Conservation (phyloP, 2,797 vertebrate genomes). For the Hippopotamyrus pictus region DNA sequence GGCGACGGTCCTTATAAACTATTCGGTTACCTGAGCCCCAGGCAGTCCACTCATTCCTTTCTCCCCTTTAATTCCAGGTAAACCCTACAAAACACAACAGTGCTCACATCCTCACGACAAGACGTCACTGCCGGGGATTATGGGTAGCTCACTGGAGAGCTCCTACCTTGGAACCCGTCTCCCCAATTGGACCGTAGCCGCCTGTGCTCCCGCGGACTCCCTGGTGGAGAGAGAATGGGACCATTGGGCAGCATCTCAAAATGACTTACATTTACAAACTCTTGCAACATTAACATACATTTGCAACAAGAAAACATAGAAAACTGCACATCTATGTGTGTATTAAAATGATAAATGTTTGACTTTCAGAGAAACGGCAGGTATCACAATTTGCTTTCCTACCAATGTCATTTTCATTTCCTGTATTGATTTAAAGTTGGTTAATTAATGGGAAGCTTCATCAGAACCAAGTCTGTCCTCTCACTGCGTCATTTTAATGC, state of each 20-base stretch:
- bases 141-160: background rate
- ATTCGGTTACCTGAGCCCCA: conserved; percentile 53
- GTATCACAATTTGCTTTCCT: background rate
- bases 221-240: conserved; percentile 29
- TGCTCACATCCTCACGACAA: background rate
- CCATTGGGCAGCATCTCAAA: background rate
- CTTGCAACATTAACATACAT: background rate
- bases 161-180: conserved; percentile 56
- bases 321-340: background rate
- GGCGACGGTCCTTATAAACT: background rate
- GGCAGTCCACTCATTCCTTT: conserved; percentile 59
- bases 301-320: background rate
- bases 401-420: background rate
- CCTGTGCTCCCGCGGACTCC: conserved; percentile 54
- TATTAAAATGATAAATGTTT: background rate
- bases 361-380: background rate
- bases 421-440: background rate
- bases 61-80: conserved; percentile 59
- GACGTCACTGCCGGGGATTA: background rate
- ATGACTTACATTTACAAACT: background rate
- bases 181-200: conserved; percentile 55
- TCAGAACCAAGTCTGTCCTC: background rate
- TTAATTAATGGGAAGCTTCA: background rate
- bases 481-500: background rate
- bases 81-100: conserved; percentile 47